These are phyloP conservation scores for Drosophila arizonae DNA, from an alignment of 1,140 invertebrate species.

Conservation along the genomic window DNA sequence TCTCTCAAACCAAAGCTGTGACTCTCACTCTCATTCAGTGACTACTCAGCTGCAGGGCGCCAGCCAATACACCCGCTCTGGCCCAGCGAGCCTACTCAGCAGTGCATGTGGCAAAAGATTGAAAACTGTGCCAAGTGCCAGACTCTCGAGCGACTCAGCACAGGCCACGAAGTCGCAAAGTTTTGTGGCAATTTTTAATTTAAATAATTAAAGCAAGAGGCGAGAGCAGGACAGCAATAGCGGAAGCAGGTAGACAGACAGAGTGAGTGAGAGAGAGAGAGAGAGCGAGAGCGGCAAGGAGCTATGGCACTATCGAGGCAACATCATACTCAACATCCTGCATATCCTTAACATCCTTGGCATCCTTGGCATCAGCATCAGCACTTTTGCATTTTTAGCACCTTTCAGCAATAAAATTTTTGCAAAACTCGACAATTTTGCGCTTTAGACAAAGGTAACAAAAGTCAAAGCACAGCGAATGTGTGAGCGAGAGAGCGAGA, in stretches of 20 bases:
- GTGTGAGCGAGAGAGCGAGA: background rate
- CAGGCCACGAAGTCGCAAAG: slow-evolving; percentile 33
- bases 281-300: background rate
- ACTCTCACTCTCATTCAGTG: no score
- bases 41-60: background rate
- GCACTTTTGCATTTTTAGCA: slow-evolving; percentile 77
- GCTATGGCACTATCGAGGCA: slow-evolving; percentile 11
- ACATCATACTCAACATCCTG: slow-evolving; percentile 12
- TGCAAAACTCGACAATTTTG: slow-evolving; percentile 77
- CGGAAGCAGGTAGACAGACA: slow-evolving; percentile 14
- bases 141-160: slow-evolving; percentile 13
- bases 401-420: slow-evolving; percentile 80
- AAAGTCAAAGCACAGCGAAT: slow-evolving; percentile 29
- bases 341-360: slow-evolving; percentile 52
- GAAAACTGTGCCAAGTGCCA: slow-evolving; percentile 76
- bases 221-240: slow-evolving; percentile 14
- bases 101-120: slow-evolving; percentile 52
- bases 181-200: slow-evolving; percentile 69
- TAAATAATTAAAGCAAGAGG: slow-evolving; percentile 71
- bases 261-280: background rate
- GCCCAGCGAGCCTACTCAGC: background rate
- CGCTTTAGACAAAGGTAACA: slow-evolving; percentile 74
- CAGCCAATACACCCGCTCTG: background rate
- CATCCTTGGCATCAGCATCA: slow-evolving; percentile 55
- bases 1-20: no score